phyloP scores from a whole-genome alignment of 1,140 invertebrate genomes.

The Drosophila arizonae region DNA sequence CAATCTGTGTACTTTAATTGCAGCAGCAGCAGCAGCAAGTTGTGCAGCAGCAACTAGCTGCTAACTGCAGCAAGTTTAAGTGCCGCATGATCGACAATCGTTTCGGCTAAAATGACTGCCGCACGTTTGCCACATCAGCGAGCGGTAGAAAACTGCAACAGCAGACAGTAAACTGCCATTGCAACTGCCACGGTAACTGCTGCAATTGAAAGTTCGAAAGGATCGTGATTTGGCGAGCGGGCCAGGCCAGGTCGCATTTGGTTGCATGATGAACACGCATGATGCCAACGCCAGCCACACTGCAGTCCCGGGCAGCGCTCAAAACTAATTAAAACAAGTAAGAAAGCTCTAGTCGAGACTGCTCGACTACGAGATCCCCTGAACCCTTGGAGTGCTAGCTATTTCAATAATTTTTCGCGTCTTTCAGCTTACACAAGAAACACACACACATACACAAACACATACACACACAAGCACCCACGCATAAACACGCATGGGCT shows the following conservation, averaged over 20 bases:
- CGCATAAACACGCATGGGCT: no score
- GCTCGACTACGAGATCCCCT: no score
- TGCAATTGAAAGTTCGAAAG: constrained; percentile 49
- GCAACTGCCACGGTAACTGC: constrained; percentile 20
- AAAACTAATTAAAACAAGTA: constrained; percentile 74
- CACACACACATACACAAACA: no score
- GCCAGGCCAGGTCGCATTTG: constrained; percentile 36
- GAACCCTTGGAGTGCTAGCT: no score
- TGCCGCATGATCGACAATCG: constrained; percentile 78
- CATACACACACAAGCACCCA: no score
- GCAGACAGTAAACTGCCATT: neutral
- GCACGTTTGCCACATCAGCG: constrained; percentile 78
- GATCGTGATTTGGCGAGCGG: constrained; percentile 48
- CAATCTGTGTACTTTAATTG: constrained; percentile 58
- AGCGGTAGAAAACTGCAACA: constrained; percentile 8
- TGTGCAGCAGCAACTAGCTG: constrained; percentile 40
- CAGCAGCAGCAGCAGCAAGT: constrained; percentile 49
- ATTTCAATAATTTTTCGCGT: no score
- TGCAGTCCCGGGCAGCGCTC: neutral
- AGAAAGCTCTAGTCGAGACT: no score
- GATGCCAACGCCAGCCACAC: constrained; percentile 42
- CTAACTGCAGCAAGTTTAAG: constrained; percentile 44
- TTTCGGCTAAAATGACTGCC: constrained; percentile 74
- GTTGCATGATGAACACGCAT: constrained; percentile 48
- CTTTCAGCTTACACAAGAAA: no score